phyloP scores from a whole-genome alignment of 92 coral and sea anemone species.

The Heteractis magnifica region DNA sequence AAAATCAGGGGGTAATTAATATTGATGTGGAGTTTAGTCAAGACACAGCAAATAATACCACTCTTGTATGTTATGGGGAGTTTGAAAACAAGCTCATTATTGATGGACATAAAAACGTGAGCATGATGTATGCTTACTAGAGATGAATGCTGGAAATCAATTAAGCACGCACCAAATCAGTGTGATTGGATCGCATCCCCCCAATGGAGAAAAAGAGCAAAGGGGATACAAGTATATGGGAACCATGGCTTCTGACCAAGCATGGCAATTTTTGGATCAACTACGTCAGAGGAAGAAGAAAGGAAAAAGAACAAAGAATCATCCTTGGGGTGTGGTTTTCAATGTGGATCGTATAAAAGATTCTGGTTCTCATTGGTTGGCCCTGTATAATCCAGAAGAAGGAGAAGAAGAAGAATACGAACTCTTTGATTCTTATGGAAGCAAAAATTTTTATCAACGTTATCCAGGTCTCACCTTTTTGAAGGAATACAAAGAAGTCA shows the following conservation, averaged over 20 bases:
- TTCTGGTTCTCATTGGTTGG: constrained; percentile 8
- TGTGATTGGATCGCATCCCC: no score
- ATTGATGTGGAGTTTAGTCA: constrained; percentile 1
- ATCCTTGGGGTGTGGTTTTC: constrained; percentile 1
- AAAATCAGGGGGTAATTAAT: constrained; percentile 4
- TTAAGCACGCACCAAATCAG: no score
- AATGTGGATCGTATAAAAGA: constrained; percentile 2
- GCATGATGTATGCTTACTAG: no score
- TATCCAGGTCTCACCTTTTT: neutral
- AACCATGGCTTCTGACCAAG: no score
- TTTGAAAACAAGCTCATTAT: no score
- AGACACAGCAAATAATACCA: no score
- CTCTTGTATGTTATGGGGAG: no score
- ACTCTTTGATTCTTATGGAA: constrained; percentile 1
- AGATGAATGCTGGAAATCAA: no score
- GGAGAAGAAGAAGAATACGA: neutral
- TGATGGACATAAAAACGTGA: no score
- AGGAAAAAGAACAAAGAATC: neutral
- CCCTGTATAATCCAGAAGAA: neutral
- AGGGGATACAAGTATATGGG: no score
- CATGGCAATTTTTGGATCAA: neutral
- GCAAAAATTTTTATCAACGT: neutral
- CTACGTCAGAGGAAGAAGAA: no score
- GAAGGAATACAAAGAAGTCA: neutral
- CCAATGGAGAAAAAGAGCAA: no score